Percentiles rank a stretch among this genome's conserved stretches.
phyloP scores from a whole-genome alignment of 2,113 vertebrate genomes.

The Cnemophilus loriae region DNA sequence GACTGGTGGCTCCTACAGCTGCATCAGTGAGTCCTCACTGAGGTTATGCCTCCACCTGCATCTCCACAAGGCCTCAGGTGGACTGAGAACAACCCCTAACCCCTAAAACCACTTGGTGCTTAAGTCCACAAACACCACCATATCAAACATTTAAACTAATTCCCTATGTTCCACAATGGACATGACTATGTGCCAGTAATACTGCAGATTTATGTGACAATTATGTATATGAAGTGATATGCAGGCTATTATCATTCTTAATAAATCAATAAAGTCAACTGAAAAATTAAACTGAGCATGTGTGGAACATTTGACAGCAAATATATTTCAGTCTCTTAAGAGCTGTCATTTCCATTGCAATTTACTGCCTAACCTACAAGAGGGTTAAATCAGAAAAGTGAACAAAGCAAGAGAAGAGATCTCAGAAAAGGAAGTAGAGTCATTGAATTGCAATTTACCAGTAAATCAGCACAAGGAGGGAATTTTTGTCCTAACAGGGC shows the following conservation, averaged over 20 bases:
- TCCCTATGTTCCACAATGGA: not conserved
- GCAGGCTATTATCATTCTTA: slow-evolving; percentile 53
- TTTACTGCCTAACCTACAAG: slow-evolving; percentile 23
- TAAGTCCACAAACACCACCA: not conserved
- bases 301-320: slow-evolving; percentile 27
- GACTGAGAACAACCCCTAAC: not conserved
- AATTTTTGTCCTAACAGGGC: slow-evolving; percentile 17
- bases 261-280: slow-evolving; percentile 56
- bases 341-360: slow-evolving; percentile 23
- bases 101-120: not conserved
- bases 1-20: not conserved
- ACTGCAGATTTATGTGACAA: slow-evolving; percentile 35
- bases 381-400: slow-evolving; percentile 46
- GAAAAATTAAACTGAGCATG: slow-evolving; percentile 60
- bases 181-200: not conserved
- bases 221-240: slow-evolving; percentile 31
- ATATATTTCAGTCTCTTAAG: slow-evolving; percentile 37
- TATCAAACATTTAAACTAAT: not conserved
- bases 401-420: slow-evolving; percentile 35
- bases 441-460: slow-evolving; percentile 14
- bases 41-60: not conserved
- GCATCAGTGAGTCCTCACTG: not conserved
- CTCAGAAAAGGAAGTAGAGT: slow-evolving; percentile 2
- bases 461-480: slow-evolving; percentile 29
- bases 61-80: accelerated